Conservation (phyloP, 2,113 vertebrate genomes). For the Bolborhynchus lineola region DNA sequence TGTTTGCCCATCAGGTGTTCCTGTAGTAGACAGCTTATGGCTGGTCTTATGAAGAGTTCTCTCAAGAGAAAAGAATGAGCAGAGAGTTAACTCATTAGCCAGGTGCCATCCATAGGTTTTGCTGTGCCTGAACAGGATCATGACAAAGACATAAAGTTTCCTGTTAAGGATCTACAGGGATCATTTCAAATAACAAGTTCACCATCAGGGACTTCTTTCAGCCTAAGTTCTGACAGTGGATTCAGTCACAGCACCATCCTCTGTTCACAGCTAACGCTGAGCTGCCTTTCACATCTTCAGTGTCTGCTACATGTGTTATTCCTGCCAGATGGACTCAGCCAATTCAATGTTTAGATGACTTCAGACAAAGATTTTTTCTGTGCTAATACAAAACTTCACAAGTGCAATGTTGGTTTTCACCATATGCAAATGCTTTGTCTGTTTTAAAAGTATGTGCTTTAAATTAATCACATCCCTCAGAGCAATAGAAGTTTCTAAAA, state of each 20-base stretch:
- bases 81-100: neutral
- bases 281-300: neutral
- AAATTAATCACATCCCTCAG: neutral
- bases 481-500: neutral
- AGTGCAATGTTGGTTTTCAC: neutral
- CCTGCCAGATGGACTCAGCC: neutral
- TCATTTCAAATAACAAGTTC: neutral
- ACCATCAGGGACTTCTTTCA: fast-evolving
- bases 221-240: neutral
- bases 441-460: neutral
- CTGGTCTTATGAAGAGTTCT: neutral
- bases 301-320: fast-evolving
- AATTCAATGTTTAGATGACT: neutral
- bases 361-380: neutral
- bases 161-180: fast-evolving
- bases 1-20: fast-evolving
- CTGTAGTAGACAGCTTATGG: neutral
- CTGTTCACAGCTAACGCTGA: neutral
- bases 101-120: neutral
- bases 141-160: neutral
- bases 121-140: neutral
- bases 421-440: neutral
- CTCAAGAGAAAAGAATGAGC: neutral
- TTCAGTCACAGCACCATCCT: neutral
- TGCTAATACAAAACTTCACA: neutral